Conservation (phyloP, 2,888 invertebrate genomes). For the Dryococelus australis region DNA sequence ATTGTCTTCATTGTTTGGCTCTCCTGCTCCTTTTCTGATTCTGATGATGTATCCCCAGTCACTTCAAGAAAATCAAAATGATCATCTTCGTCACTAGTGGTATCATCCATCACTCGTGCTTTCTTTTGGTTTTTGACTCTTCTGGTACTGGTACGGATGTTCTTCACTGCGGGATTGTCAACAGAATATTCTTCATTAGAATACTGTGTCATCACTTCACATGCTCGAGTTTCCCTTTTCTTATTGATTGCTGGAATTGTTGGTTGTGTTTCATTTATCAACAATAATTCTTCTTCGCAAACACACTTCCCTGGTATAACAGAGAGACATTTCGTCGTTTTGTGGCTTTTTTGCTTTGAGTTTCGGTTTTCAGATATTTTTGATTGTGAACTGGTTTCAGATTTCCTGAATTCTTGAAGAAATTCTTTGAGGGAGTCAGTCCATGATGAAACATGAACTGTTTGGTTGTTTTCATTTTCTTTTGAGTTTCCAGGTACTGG, state of each 20-base stretch:
- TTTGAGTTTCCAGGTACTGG: neutral
- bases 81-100: too few species aligned
- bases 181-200: too few species aligned
- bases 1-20: too few species aligned
- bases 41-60: too few species aligned
- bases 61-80: too few species aligned
- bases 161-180: too few species aligned
- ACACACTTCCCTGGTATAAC: conserved; percentile 7
- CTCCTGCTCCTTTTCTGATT: too few species aligned
- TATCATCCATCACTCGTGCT: too few species aligned
- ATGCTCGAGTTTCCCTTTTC: too few species aligned
- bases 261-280: neutral
- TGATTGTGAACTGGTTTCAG: neutral
- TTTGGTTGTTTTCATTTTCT: neutral
- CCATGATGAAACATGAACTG: neutral
- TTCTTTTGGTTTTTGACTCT: too few species aligned
- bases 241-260: neutral
- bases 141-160: too few species aligned
- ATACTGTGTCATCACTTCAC: too few species aligned
- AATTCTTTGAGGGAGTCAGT: conserved; percentile 7
- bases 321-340: neutral
- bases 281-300: conserved; percentile 16
- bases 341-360: neutral
- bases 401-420: neutral
- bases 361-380: neutral